phyloP scores from a whole-genome alignment of 2,113 vertebrate species.

The Oncorhynchus kisutch region DNA sequence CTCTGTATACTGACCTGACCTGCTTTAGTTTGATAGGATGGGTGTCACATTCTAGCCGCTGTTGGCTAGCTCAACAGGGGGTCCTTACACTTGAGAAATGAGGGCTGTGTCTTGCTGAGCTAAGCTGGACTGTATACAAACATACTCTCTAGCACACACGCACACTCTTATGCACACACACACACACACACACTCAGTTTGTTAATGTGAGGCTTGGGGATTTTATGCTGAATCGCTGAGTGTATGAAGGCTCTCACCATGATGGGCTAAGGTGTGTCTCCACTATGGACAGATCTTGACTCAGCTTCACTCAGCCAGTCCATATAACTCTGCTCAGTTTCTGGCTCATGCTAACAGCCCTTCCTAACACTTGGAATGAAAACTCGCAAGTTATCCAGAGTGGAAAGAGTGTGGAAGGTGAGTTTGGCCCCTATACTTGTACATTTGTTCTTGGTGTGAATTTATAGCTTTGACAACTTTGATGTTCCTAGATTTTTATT shows the following conservation, averaged over 20 bases:
- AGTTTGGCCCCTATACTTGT: conserved; percentile 59
- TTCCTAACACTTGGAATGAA: conserved; percentile 72
- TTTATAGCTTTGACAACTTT: not conserved
- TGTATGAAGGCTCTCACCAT: conserved; percentile 68
- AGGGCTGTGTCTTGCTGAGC: conserved; percentile 23
- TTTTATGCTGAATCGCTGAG: conserved; percentile 79
- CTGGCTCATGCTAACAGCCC: conserved; percentile 12
- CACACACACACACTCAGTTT: conserved; percentile 17
- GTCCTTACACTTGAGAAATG: conserved; percentile 33
- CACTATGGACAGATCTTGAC: conserved; percentile 61
- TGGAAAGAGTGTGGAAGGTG: conserved; percentile 87
- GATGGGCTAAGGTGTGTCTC: conserved; percentile 80
- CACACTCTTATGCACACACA: conserved; percentile 7
- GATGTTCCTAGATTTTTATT: too few species aligned
- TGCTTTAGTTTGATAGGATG: conserved; percentile 12
- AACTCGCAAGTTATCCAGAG: conserved; percentile 78
- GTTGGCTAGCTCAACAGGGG: conserved; percentile 6
- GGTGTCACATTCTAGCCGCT: conserved; percentile 37
- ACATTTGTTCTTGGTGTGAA: not conserved
- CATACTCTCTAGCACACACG: conserved; percentile 6
- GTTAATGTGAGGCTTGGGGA: conserved; percentile 68
- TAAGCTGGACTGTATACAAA: conserved; percentile 4
- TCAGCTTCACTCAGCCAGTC: conserved; percentile 33
- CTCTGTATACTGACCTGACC: conserved; percentile 25
- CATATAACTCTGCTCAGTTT: conserved; percentile 34